These are phyloP conservation scores for Amniataba percoides DNA, from an alignment of 2,797 vertebrate genomes.

Conservation along the genomic window DNA sequence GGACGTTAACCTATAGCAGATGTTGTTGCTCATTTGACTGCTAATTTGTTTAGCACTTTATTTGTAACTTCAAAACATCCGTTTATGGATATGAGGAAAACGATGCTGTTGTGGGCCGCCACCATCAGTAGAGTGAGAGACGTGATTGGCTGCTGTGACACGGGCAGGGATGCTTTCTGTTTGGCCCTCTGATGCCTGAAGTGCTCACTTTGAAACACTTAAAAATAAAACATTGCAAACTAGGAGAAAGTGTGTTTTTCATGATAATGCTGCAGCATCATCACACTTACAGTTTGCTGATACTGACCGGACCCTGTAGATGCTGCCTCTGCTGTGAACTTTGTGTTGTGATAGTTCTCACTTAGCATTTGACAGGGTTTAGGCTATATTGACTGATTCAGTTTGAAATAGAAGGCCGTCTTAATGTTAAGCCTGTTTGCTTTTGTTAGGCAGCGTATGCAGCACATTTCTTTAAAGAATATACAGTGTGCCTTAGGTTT, in stretches of 20 bases:
- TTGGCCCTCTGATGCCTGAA: constrained; percentile 6
- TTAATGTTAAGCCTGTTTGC: constrained; percentile 33
- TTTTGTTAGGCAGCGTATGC: constrained; percentile 14
- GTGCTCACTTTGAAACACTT: constrained; percentile 6
- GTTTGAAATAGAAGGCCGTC: constrained; percentile 21
- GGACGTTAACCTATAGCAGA: constrained; percentile 87
- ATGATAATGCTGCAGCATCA: neutral
- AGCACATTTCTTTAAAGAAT: constrained; percentile 38
- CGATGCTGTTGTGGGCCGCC: constrained; percentile 55
- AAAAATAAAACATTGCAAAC: constrained; percentile 2
- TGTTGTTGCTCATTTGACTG: constrained; percentile 94
- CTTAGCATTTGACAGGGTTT: constrained; percentile 1
- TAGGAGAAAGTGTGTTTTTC: neutral
- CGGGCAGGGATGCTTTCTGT: constrained; percentile 35
- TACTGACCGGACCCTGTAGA: neutral
- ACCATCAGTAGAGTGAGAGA: constrained; percentile 36
- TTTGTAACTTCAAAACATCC: constrained; percentile 77
- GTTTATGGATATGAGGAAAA: constrained; percentile 82
- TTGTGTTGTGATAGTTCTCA: constrained; percentile 6
- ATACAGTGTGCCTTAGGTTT: constrained; percentile 11
- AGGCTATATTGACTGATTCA: constrained; percentile 23
- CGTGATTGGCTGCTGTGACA: constrained; percentile 44
- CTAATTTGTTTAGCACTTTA: constrained; percentile 91
- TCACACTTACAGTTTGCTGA: neutral
- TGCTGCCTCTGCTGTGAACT: constrained; percentile 11